Evolutionary conservation across 2,113 vertebrate species (phyloP), one percentile per base, ranked within the genome.

Genomic region (Strigops habroptila): DNA sequence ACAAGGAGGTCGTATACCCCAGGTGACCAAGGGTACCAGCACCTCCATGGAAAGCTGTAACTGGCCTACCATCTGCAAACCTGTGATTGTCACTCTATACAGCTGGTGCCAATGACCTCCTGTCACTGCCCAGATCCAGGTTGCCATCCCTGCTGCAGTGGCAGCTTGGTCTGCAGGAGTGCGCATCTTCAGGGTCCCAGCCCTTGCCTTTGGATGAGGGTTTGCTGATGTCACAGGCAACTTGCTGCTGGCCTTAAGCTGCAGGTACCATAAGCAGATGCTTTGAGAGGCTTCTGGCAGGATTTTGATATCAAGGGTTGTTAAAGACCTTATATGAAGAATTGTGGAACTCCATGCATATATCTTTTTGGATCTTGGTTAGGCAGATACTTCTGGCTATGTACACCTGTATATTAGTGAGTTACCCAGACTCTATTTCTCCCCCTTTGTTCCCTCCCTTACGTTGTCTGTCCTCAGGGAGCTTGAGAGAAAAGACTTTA

Each of bases 121-220:
- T 53, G 39, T 15, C 35, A 14, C 71, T 60, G 30, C 39, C 30
- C 25, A 43, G 33, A 65, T 25, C 22, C 35, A 64, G 51, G 64
- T 7, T 77, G 27, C 21, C 52, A 49, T 8, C 46, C 16, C 31
- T 37, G 16, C 27, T 27, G 22, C 0, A 2, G 16, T 25, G 41
- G 46, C 22, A 74, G 33, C 14, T 43, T 1, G 0, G 14, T 37
- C 27, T 1, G 1, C 74, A 67, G 22, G 11, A n/a, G 3, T 11
- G 19, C 8, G 74, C 17, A n/a, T 44, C 74, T 63, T 49, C 33
- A 49, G 35, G 13, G 25, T 60, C 17, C 18, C 14, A 48, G 21
- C 18, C 41, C 9, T 77, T 1, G 0, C 14, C 19, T 52, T 88
- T 52, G 51, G 57, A 46, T 49, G 31, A 55, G 13, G 18, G 22